These are phyloP conservation scores for Lasioglossum lativentre DNA, from an alignment of 2,888 invertebrate species.

Conservation along the genomic window DNA sequence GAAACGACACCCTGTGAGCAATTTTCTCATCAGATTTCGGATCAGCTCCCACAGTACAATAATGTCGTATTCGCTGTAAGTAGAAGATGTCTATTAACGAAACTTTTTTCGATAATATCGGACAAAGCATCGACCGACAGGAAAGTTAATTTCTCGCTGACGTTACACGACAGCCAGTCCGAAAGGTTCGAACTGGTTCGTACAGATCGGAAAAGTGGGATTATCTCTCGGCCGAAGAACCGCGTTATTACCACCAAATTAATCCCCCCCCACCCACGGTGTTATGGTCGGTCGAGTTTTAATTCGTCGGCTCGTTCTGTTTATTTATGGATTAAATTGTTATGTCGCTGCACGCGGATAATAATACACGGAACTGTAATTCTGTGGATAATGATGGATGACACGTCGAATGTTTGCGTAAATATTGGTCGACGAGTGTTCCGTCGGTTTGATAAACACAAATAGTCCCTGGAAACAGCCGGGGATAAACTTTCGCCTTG, in stretches of 20 bases:
- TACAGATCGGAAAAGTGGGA: not conserved
- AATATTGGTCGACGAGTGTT: not conserved
- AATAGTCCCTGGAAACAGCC: not conserved
- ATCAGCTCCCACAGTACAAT: not conserved
- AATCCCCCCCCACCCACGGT: not conserved
- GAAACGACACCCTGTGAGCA: not conserved
- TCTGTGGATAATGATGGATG: not conserved
- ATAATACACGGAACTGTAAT: not conserved
- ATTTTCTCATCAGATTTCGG: not conserved
- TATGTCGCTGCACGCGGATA: not conserved
- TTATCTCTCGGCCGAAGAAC: not conserved
- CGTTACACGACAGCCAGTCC: not conserved
- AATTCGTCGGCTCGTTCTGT: not conserved
- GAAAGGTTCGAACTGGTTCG: not conserved
- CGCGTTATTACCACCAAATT: not conserved
- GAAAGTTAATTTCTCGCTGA: not conserved
- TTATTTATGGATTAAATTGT: slow-evolving; percentile 7
- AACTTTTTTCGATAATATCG: not conserved
- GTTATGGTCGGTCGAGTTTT: not conserved
- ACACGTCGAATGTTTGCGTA: not conserved
- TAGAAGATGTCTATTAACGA: not conserved
- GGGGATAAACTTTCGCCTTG: not conserved
- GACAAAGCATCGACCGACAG: not conserved
- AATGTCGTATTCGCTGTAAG: not conserved
- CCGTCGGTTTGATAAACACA: not conserved